Percentiles rank a stretch among this genome's conserved stretches.
Evolutionary conservation across 2,113 vertebrate species (phyloP).

Genomic region (Seriola rivoliana): DNA sequence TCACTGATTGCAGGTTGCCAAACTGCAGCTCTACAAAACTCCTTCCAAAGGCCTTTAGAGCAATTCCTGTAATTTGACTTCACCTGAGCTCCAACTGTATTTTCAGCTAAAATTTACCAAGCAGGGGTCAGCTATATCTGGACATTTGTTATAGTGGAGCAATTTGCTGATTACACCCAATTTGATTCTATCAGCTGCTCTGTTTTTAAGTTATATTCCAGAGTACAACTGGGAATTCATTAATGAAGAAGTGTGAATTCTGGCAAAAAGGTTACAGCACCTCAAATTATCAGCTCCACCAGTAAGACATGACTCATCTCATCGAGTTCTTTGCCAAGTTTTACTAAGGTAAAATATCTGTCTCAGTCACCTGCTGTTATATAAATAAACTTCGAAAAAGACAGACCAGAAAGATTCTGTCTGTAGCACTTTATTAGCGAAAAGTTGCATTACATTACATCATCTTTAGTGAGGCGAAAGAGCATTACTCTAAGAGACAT

Average conservation of each 20-base stretch:
- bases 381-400: slow-evolving; percentile 56
- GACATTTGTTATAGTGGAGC: slow-evolving; percentile 29
- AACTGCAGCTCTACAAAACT: slow-evolving; percentile 10
- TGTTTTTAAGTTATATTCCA: slow-evolving; percentile 53
- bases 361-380: slow-evolving; percentile 41
- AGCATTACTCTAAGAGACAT: slow-evolving; percentile 73
- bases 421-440: slow-evolving; percentile 62
- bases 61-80: slow-evolving; percentile 60
- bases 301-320: slow-evolving; percentile 57
- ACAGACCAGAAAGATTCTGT: slow-evolving; percentile 31
- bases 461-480: slow-evolving; percentile 56
- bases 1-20: slow-evolving; percentile 55
- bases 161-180: slow-evolving; percentile 64
- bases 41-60: slow-evolving; percentile 30
- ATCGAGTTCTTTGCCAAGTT: slow-evolving; percentile 53
- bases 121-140: slow-evolving; percentile 6
- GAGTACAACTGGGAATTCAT: slow-evolving; percentile 41
- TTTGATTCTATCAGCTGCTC: slow-evolving; percentile 41
- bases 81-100: slow-evolving; percentile 47
- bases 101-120: slow-evolving; percentile 37
- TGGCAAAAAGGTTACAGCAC: slow-evolving; percentile 8
- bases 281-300: slow-evolving; percentile 47
- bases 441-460: slow-evolving; percentile 74
- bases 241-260: slow-evolving; percentile 55
- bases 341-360: slow-evolving; percentile 43